Evolutionary conservation across 2,888 invertebrate genomes (phyloP).

Genomic region (Malacosoma neustria): DNA sequence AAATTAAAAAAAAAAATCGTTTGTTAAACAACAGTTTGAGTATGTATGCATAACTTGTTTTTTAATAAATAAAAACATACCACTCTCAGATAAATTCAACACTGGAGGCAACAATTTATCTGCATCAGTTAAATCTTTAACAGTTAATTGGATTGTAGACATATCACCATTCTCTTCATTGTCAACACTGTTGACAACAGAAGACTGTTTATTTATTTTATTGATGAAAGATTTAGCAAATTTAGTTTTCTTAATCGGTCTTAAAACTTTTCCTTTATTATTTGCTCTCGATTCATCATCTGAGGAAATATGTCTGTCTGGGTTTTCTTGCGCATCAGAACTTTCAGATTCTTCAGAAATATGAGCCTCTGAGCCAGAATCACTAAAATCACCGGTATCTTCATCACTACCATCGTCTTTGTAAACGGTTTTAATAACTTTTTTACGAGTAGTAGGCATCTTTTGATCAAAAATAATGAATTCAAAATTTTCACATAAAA

Average conservation of each 20-base stretch:
- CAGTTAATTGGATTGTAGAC: constrained; percentile 29
- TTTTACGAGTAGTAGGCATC: constrained; percentile 59
- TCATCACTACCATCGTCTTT: constrained; percentile 56
- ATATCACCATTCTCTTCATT: constrained; percentile 23
- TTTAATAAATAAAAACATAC: no score
- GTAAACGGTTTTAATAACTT: constrained; percentile 54
- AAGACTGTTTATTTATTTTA: constrained; percentile 38
- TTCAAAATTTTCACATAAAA: no score
- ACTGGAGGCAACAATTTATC: constrained; percentile 60
- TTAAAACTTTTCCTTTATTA: constrained; percentile 17
- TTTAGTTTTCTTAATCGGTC: constrained; percentile 24
- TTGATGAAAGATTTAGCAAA: constrained; percentile 38
- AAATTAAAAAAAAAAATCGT: no score
- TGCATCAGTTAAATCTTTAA: constrained; percentile 59
- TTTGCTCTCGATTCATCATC: constrained; percentile 38
- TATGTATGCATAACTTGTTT: no score
- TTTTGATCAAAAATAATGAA: no score
- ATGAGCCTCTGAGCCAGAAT: constrained; percentile 67
- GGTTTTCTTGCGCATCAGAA: constrained; percentile 40
- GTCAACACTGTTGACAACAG: no score
- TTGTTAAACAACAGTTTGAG: no score
- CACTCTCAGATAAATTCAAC: constrained; percentile 68
- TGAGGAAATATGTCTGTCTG: constrained; percentile 31
- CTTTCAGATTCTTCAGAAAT: constrained; percentile 44
- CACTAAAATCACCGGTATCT: constrained; percentile 55